phyloP scores from a whole-genome alignment of 2,113 vertebrate species.

The Alethe castanea region DNA sequence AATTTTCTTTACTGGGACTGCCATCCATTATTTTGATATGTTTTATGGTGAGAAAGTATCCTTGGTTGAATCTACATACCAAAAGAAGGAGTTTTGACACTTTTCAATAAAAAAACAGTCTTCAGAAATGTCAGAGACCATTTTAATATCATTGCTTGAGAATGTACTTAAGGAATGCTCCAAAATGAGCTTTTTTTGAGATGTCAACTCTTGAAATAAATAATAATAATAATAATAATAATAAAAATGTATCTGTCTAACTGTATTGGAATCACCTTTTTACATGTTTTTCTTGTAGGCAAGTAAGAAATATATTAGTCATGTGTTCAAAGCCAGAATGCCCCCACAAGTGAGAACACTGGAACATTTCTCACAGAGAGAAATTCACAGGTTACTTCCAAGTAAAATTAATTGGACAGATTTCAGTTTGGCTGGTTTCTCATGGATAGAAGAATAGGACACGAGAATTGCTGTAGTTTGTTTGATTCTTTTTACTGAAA shows the following conservation, averaged over 20 bases:
- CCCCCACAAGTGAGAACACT: background rate
- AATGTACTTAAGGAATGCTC: background rate
- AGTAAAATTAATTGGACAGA: background rate
- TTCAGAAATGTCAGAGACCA: background rate
- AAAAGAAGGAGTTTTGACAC: background rate
- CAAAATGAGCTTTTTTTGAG: background rate
- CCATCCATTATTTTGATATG: conserved; percentile 41
- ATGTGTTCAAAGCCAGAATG: background rate
- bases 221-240: background rate
- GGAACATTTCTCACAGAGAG: background rate
- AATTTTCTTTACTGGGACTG: conserved; percentile 40
- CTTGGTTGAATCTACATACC: background rate
- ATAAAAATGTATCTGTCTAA: background rate
- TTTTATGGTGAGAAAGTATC: conserved; percentile 10
- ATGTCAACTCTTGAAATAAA: background rate
- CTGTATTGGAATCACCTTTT: background rate
- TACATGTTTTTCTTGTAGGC: background rate
- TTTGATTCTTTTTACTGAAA: background rate
- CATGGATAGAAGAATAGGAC: background rate
- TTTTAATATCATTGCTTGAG: conserved; percentile 24
- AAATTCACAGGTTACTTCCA: background rate
- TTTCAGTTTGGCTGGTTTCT: background rate
- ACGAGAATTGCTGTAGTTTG: background rate
- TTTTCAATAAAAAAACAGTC: background rate
- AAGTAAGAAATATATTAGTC: background rate